Percentiles rank a stretch among this genome's conserved stretches.
phyloP scores from a whole-genome alignment of 2,888 invertebrate genomes.

The Polyploca ridens region DNA sequence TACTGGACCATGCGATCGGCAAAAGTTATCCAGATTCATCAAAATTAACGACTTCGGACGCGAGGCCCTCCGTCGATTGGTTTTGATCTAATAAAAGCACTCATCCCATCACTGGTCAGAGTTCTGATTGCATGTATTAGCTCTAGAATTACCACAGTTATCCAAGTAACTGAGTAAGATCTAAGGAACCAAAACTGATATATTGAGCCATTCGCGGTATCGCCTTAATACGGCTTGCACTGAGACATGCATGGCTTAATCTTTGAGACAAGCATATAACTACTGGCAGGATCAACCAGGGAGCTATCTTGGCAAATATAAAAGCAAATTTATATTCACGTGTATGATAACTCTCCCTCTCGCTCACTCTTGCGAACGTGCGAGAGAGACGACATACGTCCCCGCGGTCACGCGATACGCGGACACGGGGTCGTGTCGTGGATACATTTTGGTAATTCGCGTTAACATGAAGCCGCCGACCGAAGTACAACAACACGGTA shows the following conservation, averaged over 20 bases:
- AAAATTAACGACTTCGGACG: constrained; percentile 66
- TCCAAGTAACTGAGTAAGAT: constrained; percentile 79
- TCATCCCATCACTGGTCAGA: constrained; percentile 72
- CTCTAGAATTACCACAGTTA: constrained; percentile 84
- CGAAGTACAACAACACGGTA: too few species aligned
- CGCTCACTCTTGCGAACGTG: too few species aligned
- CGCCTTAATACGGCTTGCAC: constrained; percentile 83
- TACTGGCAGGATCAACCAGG: constrained; percentile 86
- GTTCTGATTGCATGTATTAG: constrained; percentile 81
- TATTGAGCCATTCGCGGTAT: constrained; percentile 86
- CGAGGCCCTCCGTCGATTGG: constrained; percentile 72
- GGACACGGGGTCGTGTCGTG: too few species aligned
- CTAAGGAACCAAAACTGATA: constrained; percentile 70
- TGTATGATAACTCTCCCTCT: too few species aligned
- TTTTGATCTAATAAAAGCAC: constrained; percentile 63
- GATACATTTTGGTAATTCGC: too few species aligned
- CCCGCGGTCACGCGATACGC: too few species aligned
- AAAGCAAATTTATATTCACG: too few species aligned
- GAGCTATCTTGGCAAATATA: constrained; percentile 28
- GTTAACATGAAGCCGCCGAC: too few species aligned
- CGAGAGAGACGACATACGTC: too few species aligned
- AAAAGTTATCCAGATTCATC: constrained; percentile 77
- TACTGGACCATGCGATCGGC: constrained; percentile 63
- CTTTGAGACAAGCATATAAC: constrained; percentile 88
- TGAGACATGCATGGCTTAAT: constrained; percentile 84